These are phyloP conservation scores for Eulacestoma nigropectus DNA, from an alignment of 2,113 vertebrate genomes.

Conservation along the genomic window DNA sequence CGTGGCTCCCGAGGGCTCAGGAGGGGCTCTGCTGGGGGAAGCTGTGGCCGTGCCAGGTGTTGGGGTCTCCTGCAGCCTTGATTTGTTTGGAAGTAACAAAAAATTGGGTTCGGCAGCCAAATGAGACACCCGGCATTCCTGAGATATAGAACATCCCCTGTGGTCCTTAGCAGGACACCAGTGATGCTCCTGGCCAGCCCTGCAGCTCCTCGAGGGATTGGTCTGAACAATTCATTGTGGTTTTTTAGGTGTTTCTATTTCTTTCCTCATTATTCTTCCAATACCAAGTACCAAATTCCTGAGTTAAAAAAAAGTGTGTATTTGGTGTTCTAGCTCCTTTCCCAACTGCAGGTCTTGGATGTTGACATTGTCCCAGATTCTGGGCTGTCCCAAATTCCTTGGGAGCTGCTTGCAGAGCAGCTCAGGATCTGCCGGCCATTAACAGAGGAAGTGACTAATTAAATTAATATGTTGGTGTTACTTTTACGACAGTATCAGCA, in stretches of 20 bases:
- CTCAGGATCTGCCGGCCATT: background rate
- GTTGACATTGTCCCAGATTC: background rate
- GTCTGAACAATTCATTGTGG: background rate
- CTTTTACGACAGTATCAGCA: background rate
- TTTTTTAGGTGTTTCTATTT: background rate
- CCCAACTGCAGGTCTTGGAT: background rate
- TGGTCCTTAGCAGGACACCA: background rate
- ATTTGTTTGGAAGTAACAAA: background rate
- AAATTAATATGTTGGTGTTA: background rate
- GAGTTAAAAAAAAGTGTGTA: background rate
- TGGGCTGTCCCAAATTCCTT: background rate
- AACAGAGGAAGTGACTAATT: background rate
- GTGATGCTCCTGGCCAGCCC: background rate
- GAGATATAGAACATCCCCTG: background rate
- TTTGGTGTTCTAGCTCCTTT: background rate
- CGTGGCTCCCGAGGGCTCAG: background rate
- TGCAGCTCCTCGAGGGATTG: background rate
- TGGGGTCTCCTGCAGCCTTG: no score
- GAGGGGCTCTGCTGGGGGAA: background rate
- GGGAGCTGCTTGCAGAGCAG: background rate
- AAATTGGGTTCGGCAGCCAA: background rate
- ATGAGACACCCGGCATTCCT: background rate
- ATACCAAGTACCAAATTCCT: background rate
- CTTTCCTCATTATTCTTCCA: background rate
- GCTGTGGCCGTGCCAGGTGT: accelerated